Evolutionary conservation across 2,113 vertebrate genomes (phyloP).

Genomic region (Cyprinodon brontotheroides): DNA sequence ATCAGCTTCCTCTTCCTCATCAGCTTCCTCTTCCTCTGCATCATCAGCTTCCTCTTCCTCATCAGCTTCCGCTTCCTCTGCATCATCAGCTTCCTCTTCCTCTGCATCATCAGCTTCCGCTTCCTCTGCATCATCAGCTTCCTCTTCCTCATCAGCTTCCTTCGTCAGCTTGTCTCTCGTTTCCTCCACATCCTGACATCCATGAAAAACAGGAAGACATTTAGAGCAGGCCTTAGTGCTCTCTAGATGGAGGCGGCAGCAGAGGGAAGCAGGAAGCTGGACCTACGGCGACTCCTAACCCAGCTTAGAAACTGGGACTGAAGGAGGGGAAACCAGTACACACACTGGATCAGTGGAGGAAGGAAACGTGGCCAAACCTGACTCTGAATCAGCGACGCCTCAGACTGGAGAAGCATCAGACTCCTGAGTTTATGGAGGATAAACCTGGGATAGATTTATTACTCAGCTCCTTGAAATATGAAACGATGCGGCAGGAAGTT

Average conservation of each 20-base stretch:
- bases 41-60: slow-evolving; percentile 25
- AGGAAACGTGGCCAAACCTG: slow-evolving; percentile 36
- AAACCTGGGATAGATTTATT: no score
- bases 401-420: no score
- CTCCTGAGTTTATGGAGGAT: no score
- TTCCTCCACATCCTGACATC: slow-evolving; percentile 46
- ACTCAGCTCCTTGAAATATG: no score
- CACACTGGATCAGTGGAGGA: neutral
- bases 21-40: slow-evolving; percentile 4
- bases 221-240: no score
- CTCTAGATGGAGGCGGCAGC: neutral
- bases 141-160: slow-evolving; percentile 34
- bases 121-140: slow-evolving; percentile 8
- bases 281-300: neutral
- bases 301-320: neutral
- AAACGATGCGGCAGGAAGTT: no score
- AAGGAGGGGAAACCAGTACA: neutral
- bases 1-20: slow-evolving; percentile 8
- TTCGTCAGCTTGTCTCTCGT: slow-evolving; percentile 21
- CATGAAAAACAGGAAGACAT: slow-evolving; percentile 1
- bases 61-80: slow-evolving; percentile 39
- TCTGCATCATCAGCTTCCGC: slow-evolving; percentile 2
- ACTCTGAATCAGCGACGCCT: neutral
- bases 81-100: slow-evolving; percentile 19
- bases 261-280: neutral